Evolutionary conservation across 2,797 vertebrate species (phyloP).

Genomic region (Spinus olivaceus): DNA sequence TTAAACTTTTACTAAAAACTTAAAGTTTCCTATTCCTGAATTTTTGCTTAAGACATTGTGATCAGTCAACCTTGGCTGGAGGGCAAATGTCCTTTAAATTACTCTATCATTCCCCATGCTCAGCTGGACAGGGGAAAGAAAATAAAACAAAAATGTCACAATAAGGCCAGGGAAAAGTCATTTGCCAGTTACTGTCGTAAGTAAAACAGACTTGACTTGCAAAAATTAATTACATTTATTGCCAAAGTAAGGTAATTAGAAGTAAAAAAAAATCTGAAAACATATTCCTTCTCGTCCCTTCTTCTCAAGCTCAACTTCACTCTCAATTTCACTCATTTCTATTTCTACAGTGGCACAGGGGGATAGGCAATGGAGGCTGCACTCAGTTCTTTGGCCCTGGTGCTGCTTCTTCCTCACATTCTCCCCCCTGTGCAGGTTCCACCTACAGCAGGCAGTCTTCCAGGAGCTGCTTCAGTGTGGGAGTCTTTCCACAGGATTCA

Average conservation of each 20-base stretch:
- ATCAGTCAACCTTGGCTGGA: not conserved
- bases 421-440: not conserved
- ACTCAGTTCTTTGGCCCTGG: not conserved
- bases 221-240: not conserved
- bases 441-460: rapidly evolving
- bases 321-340: not conserved
- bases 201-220: not conserved
- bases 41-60: not conserved
- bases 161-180: not conserved
- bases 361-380: rapidly evolving
- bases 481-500: not conserved
- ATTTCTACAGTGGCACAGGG: rapidly evolving
- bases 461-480: rapidly evolving
- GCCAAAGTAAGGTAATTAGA: not conserved
- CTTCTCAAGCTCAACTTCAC: not conserved
- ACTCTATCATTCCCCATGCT: rapidly evolving
- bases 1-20: not conserved
- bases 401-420: not conserved
- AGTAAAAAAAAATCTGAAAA: not conserved
- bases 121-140: not conserved
- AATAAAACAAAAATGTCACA: not conserved
- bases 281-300: rapidly evolving
- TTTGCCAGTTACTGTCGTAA: rapidly evolving
- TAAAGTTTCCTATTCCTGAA: not conserved
- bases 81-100: not conserved